Base-by-base conservation (phyloP, 2,888 invertebrate genomes). In the Rhorus exstirpatorius region DNA sequence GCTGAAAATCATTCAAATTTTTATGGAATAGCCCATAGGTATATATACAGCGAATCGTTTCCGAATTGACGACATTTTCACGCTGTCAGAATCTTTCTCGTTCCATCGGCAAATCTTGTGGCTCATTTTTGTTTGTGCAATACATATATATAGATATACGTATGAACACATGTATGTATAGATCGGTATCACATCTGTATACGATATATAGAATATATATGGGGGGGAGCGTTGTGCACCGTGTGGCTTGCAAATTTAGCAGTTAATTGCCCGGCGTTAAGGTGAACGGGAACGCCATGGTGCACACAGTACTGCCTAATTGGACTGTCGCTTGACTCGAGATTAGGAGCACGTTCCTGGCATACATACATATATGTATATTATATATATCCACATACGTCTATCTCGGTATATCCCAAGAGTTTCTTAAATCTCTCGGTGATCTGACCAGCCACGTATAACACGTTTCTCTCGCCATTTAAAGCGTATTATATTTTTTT, bases 201-300 rank as follows among this genome's bases (percentile, higher is more conserved):
- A 24, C 26, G 12, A 53, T 19, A 21, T 49, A 49, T 71, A 31
- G n/a, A 21, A 8, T 51, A 61, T 19, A 31, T 55, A 41, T 19
- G 38, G 35, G 41, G 49, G 41, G 49, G 38, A 61, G 63, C 41
- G 38, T 44, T 14, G 26, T 49, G 51, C 38, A 79, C 74, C 58
- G 63, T 61, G 70, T 71, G 72, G 71, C 67, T 84, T 84, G 84
- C 84, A 81, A 84, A 86, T 86, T 85, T 84, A 77, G 78, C 61
- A 77, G 79, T 86, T 85, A 84, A 84, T 87, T 85, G 82, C 78
- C 49, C 80, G 83, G 84, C 84, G 81, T 84, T 86, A 84, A 86
- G 83, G 82, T 81, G 84, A 85, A 85, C 84, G 82, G 67, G 81
- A 86, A 83, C 81, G 79, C 71, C 67, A 26, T 41, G 21, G 61